A percentile compares a stretch with the other conserved stretches of the same genome.
phyloP scores from a whole-genome alignment of 37 sponge, comb jelly and placozoan genomes.

The Crambe crambe region DNA sequence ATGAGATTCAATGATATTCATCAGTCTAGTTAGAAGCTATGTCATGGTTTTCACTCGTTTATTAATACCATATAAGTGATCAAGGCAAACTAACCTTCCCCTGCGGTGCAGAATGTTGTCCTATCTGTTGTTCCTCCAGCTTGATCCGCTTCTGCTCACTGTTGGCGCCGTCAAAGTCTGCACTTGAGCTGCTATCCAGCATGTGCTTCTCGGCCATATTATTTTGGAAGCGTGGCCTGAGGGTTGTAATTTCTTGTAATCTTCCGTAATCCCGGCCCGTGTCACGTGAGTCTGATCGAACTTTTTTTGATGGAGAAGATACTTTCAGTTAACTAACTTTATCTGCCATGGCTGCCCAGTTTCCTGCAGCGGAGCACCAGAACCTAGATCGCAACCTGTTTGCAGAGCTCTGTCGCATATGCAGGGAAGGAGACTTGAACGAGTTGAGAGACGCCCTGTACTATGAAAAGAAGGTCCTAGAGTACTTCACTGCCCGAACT shows the following conservation, averaged over 20 bases:
- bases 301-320: too few relatives aligned
- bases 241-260: neutral
- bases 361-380: slow-evolving; percentile 25
- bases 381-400: slow-evolving; percentile 45
- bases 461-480: slow-evolving; percentile 36
- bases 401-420: slow-evolving; percentile 51
- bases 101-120: neutral
- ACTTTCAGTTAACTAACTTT: too few relatives aligned
- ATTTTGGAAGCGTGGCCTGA: neutral
- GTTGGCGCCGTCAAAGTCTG: slow-evolving; percentile 18
- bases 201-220: slow-evolving; percentile 90
- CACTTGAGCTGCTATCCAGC: slow-evolving; percentile 34
- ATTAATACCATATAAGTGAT: neutral
- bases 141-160: slow-evolving; percentile 74
- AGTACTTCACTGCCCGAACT: slow-evolving; percentile 15
- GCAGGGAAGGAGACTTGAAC: slow-evolving; percentile 56
- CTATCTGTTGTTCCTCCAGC: slow-evolving; percentile 70
- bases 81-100: neutral
- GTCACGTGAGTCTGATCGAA: slow-evolving; percentile 24
- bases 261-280: neutral
- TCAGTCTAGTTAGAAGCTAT: neutral
- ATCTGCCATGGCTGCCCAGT: slow-evolving; percentile 41
- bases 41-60: neutral
- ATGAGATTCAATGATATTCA: neutral
- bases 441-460: slow-evolving; percentile 34